phyloP scores from a whole-genome alignment of 2,113 vertebrate species.

The Machaerirhynchus nigripectus region DNA sequence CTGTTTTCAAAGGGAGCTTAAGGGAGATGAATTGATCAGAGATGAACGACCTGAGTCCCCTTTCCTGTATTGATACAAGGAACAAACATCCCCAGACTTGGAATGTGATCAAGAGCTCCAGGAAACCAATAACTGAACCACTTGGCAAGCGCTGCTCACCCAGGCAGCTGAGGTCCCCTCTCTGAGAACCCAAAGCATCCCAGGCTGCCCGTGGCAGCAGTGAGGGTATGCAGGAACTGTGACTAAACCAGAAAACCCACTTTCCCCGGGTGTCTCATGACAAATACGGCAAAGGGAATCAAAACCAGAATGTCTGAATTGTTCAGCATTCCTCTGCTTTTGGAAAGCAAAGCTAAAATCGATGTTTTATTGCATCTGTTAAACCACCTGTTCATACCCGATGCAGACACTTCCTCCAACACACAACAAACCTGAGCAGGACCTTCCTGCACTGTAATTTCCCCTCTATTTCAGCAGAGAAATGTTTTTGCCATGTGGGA shows the following conservation, averaged over 20 bases:
- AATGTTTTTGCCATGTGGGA: background rate
- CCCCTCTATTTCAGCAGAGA: background rate
- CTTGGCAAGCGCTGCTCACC: background rate
- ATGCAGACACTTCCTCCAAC: background rate
- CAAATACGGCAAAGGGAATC: background rate
- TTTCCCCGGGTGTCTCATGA: background rate
- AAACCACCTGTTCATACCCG: background rate
- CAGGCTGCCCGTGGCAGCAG: background rate
- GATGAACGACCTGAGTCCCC: too few species aligned
- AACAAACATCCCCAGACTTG: background rate
- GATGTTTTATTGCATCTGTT: background rate
- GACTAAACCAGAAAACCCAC: background rate
- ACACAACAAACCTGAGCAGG: background rate
- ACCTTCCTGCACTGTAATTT: background rate
- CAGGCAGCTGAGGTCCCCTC: fast-evolving
- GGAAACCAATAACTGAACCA: fast-evolving
- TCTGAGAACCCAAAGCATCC: fast-evolving
- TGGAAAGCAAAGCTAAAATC: background rate
- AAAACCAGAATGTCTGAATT: background rate
- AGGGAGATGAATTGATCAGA: background rate
- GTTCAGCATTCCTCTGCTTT: background rate
- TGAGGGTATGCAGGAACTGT: background rate
- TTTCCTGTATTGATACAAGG: background rate
- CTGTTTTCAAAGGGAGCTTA: background rate
- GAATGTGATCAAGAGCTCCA: background rate